phyloP scores from a whole-genome alignment of 2,888 invertebrate genomes.

The Metalampra italica region DNA sequence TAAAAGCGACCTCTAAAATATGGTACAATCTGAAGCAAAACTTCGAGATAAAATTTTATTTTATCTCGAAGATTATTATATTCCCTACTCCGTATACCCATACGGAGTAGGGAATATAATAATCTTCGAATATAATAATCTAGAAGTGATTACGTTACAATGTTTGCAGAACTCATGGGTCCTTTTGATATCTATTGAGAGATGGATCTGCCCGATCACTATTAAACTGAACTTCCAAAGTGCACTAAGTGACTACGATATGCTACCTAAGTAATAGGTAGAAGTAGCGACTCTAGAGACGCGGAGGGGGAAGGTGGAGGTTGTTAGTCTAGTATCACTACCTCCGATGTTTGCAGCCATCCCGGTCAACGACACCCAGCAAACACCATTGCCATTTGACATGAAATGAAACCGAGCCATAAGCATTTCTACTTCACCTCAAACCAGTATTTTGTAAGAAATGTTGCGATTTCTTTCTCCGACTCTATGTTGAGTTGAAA shows the following conservation, averaged over 20 bases:
- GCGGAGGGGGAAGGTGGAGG: constrained; percentile 8
- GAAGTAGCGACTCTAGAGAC: not conserved
- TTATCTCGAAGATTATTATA: too few relatives aligned
- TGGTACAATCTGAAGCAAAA: too few relatives aligned
- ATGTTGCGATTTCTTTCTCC: constrained; percentile 23
- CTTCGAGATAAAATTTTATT: too few relatives aligned
- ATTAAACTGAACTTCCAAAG: not conserved
- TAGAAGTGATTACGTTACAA: too few relatives aligned
- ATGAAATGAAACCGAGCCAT: constrained; percentile 55
- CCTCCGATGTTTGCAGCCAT: constrained; percentile 35
- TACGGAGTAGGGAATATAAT: too few relatives aligned
- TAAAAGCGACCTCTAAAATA: too few relatives aligned
- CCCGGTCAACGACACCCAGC: constrained; percentile 56
- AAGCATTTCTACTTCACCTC: constrained; percentile 26
- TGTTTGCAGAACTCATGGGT: too few relatives aligned
- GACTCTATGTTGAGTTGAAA: not conserved
- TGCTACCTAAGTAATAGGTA: not conserved
- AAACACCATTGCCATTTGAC: constrained; percentile 55
- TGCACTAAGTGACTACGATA: not conserved
- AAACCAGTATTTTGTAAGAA: constrained; percentile 28
- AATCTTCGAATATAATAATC: too few relatives aligned
- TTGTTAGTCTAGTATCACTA: constrained; percentile 17
- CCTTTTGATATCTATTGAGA: too few relatives aligned
- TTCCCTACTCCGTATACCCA: too few relatives aligned
- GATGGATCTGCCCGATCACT: too few relatives aligned